phyloP scores from a whole-genome alignment of 2,888 invertebrate genomes.

The Allygus modestus region DNA sequence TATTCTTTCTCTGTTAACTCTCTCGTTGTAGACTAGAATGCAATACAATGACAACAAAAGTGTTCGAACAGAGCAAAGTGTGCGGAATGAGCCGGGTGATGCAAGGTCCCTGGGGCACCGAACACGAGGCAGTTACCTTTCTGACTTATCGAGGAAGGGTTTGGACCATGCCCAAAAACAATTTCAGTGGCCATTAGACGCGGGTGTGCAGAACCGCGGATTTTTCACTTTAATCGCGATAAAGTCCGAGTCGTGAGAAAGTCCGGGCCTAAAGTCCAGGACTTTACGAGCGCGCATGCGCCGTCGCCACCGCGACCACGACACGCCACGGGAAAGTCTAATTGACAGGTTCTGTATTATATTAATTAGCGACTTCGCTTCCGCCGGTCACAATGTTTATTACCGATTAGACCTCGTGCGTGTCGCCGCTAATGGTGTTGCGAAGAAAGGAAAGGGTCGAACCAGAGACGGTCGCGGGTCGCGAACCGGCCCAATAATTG shows the following conservation, averaged over 20 bases:
- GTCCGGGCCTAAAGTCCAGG: neutral
- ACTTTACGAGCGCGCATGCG: neutral
- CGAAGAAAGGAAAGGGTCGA: neutral
- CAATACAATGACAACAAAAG: neutral
- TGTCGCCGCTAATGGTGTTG: constrained; percentile 9
- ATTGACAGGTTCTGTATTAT: constrained; percentile 43
- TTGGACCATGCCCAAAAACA: constrained; percentile 6
- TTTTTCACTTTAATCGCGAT: neutral
- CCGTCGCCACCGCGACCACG: neutral
- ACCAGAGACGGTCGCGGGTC: neutral
- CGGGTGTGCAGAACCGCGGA: neutral
- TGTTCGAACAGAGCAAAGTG: neutral
- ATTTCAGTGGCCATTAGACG: neutral
- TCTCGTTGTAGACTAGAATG: too few species aligned
- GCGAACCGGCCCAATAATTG: too few species aligned
- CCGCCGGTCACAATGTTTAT: constrained; percentile 23
- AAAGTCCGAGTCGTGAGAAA: constrained; percentile 3
- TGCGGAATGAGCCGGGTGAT: neutral
- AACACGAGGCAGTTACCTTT: constrained; percentile 1
- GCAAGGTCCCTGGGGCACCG: neutral
- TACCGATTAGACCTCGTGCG: constrained; percentile 25
- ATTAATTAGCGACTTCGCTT: constrained; percentile 15
- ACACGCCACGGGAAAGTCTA: constrained; percentile 21
- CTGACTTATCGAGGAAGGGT: constrained; percentile 1
- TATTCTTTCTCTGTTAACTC: too few species aligned